Evolutionary conservation across 2,888 invertebrate genomes (phyloP).

Genomic region (Diarsia mendica): DNA sequence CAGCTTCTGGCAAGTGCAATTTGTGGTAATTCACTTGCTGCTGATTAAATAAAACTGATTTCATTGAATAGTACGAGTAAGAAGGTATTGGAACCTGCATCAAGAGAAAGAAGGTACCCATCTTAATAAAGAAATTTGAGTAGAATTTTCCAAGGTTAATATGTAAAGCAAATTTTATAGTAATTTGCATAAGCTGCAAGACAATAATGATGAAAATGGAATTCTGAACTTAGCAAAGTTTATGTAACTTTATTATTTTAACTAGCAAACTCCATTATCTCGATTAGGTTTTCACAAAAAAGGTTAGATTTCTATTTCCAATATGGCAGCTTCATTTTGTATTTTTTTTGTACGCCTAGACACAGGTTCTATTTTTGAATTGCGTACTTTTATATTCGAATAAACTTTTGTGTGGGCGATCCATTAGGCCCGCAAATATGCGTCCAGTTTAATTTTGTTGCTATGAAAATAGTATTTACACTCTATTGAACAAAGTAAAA

Average conservation of each 20-base stretch:
- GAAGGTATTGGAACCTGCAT: neutral
- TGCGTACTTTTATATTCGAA: neutral
- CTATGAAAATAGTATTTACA: neutral
- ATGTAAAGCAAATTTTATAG: neutral
- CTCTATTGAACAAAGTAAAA: neutral
- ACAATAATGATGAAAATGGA: slow-evolving; percentile 21
- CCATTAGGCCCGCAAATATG: neutral
- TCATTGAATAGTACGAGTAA: neutral
- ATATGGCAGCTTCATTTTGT: neutral
- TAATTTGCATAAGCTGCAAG: slow-evolving; percentile 6
- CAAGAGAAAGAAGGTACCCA: neutral
- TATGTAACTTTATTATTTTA: slow-evolving; percentile 16
- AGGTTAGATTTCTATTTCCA: neutral
- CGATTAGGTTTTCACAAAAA: slow-evolving; percentile 8
- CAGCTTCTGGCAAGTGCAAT: neutral
- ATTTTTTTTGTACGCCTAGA: neutral
- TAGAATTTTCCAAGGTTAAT: neutral
- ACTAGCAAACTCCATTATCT: slow-evolving; percentile 31
- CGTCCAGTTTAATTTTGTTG: neutral
- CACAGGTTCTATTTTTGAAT: slow-evolving; percentile 6
- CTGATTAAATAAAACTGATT: neutral
- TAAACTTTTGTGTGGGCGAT: slow-evolving; percentile 1
- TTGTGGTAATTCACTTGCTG: neutral
- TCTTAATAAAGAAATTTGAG: neutral
- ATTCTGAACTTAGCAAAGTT: neutral